Percentiles rank a stretch among this genome's conserved stretches.
These are phyloP conservation scores for Hemicentrotus pulcherrimus DNA, from an alignment of 35 echinoderm and acorn worm species.

Conservation along the genomic window DNA sequence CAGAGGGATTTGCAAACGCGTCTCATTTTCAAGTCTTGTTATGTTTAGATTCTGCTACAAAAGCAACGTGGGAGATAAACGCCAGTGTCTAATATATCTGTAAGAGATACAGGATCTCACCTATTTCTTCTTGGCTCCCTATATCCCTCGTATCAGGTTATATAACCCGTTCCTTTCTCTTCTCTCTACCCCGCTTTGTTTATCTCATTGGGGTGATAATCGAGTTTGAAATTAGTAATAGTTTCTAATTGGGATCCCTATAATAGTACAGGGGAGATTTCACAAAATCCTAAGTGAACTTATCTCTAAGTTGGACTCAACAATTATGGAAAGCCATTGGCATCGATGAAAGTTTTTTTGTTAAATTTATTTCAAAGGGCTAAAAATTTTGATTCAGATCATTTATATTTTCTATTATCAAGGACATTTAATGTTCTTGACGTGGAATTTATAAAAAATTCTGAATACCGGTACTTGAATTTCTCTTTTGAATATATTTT, in stretches of 20 bases:
- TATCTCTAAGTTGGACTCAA: too few relatives aligned
- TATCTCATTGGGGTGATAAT: neutral
- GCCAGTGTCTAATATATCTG: neutral
- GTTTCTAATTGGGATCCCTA: neutral
- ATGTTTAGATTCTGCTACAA: neutral
- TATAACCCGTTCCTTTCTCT: neutral
- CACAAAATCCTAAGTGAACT: too few relatives aligned
- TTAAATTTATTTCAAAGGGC: too few relatives aligned
- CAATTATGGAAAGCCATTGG: too few relatives aligned
- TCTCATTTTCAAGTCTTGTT: constrained; percentile 1
- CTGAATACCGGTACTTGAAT: too few relatives aligned
- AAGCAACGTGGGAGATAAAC: neutral
- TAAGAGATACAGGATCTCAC: neutral
- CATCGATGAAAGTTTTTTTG: too few relatives aligned
- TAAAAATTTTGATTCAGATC: too few relatives aligned
- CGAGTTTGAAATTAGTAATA: neutral
- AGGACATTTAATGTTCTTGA: too few relatives aligned
- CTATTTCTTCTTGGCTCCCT: neutral
- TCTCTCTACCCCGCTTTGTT: neutral
- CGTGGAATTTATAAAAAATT: too few relatives aligned
- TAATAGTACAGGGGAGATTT: too few relatives aligned
- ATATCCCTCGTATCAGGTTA: neutral
- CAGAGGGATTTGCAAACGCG: neutral
- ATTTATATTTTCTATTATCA: too few relatives aligned
- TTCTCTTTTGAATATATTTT: too few relatives aligned